A percentile compares a stretch with the other conserved stretches of the same genome.
Evolutionary conservation across 2,888 invertebrate genomes (phyloP).

Genomic region (Automeris io): DNA sequence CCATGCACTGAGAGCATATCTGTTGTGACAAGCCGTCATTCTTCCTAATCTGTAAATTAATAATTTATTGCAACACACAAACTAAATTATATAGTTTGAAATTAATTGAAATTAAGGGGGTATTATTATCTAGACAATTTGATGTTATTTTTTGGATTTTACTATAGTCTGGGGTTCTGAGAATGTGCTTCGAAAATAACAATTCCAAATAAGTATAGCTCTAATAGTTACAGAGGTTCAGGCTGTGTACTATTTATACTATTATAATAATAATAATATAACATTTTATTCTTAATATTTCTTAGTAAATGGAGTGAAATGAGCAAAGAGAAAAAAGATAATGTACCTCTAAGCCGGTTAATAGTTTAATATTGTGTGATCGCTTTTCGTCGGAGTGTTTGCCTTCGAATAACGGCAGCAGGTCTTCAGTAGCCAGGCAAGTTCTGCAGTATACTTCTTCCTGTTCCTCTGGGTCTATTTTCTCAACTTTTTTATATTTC

Average conservation of each 20-base stretch:
- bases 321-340: too few relatives aligned
- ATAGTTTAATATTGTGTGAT: slow-evolving; percentile 26
- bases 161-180: too few relatives aligned
- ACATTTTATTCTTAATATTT: too few relatives aligned
- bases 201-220: too few relatives aligned
- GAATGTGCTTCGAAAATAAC: too few relatives aligned
- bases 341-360: slow-evolving; percentile 36
- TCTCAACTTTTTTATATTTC: slow-evolving; percentile 11
- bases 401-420: slow-evolving; percentile 31
- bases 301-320: too few relatives aligned
- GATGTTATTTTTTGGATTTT: too few relatives aligned
- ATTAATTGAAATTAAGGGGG: neutral
- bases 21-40: slow-evolving; percentile 55
- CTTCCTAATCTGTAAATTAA: slow-evolving; percentile 40
- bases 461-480: slow-evolving; percentile 10
- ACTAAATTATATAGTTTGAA: neutral
- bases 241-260: too few relatives aligned
- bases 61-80: neutral
- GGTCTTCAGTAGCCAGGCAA: slow-evolving; percentile 32
- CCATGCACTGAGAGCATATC: slow-evolving; percentile 44
- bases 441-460: slow-evolving; percentile 31
- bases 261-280: too few relatives aligned
- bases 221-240: too few relatives aligned
- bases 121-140: neutral
- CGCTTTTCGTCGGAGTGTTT: slow-evolving; percentile 29